These are phyloP conservation scores for Diarsia brunnea DNA, from an alignment of 2,888 invertebrate species.

Conservation along the genomic window DNA sequence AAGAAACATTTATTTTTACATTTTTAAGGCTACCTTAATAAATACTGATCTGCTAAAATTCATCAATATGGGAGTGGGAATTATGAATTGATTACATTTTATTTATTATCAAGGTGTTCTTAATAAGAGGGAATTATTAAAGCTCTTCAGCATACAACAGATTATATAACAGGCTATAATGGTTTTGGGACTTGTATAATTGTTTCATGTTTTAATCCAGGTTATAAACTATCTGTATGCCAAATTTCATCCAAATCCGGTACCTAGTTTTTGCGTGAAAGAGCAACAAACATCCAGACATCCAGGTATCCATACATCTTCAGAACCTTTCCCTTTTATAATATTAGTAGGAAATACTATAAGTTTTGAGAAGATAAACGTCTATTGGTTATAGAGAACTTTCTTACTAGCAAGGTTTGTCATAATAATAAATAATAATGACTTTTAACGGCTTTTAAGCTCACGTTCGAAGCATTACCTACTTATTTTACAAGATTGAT, in stretches of 20 bases:
- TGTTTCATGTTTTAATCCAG: too few species aligned
- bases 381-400: conserved; percentile 38
- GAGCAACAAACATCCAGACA: too few species aligned
- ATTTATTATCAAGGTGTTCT: background rate
- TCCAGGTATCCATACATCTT: too few species aligned
- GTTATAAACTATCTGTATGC: too few species aligned
- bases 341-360: background rate
- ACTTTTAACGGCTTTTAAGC: conserved; percentile 43
- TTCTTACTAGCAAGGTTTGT: conserved; percentile 38
- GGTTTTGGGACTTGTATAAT: too few species aligned
- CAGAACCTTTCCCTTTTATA: too few species aligned
- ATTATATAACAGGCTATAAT: background rate
- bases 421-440: conserved; percentile 56
- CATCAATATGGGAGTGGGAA: background rate
- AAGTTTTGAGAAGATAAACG: conserved; percentile 28
- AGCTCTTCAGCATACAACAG: background rate
- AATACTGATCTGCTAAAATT: background rate
- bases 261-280: too few species aligned
- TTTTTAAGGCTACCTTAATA: background rate
- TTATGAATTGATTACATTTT: background rate
- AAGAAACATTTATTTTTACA: background rate
- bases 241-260: too few species aligned
- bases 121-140: background rate
- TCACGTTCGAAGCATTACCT: conserved; percentile 46
- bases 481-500: conserved; percentile 44